Percentiles rank a stretch among this genome's conserved stretches.
These are phyloP conservation scores for Burhinus oedicnemus DNA, from an alignment of 2,113 vertebrate genomes.

Conservation along the genomic window DNA sequence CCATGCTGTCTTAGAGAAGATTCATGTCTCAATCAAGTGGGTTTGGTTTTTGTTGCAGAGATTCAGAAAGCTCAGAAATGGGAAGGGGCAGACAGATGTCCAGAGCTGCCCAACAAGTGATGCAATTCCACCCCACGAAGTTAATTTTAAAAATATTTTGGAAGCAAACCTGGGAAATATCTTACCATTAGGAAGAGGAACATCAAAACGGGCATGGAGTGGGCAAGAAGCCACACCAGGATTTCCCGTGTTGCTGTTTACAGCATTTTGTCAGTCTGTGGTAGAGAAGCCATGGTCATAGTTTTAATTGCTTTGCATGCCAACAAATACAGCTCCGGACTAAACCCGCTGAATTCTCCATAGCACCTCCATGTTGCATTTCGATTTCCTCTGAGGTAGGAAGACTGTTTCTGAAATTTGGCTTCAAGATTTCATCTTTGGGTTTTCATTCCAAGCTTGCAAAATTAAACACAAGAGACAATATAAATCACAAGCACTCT, in stretches of 20 bases:
- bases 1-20: background rate
- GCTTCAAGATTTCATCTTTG: background rate
- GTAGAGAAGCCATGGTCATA: background rate
- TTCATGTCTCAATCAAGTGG: background rate
- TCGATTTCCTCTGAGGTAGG: background rate
- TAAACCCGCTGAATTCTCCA: background rate
- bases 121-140: background rate
- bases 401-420: background rate
- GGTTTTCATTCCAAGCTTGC: background rate
- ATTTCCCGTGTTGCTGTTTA: background rate
- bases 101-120: background rate
- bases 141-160: accelerated
- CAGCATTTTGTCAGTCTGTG: background rate
- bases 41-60: background rate
- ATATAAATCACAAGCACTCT: background rate
- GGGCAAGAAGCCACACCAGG: background rate
- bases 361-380: accelerated
- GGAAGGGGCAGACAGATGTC: background rate
- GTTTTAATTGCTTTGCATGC: background rate
- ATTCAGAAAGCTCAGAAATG: background rate
- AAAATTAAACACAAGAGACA: background rate
- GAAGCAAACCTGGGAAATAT: background rate
- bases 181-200: background rate
- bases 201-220: accelerated
- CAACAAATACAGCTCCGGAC: background rate